Evolutionary conservation across 30 jellyfish, hydroid and myxozoan species (phyloP).

Genomic region (Cassiopea andromeda): DNA sequence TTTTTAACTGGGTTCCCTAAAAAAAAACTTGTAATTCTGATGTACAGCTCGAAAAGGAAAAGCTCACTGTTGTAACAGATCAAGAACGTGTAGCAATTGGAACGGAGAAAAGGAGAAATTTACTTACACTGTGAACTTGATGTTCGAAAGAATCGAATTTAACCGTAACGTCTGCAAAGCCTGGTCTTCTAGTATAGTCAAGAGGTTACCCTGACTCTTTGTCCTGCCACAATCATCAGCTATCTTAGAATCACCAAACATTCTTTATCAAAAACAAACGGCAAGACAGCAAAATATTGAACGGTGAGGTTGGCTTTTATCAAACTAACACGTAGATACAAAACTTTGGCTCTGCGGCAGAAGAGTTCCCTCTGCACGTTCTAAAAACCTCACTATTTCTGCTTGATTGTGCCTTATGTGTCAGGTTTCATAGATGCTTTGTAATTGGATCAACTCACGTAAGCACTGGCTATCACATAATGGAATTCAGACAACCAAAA

Average conservation of each 20-base stretch:
- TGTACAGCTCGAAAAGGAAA: too few species aligned
- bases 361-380: background rate
- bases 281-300: background rate
- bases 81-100: too few species aligned
- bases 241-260: background rate
- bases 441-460: background rate
- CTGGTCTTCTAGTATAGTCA: conserved; percentile 39
- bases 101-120: background rate
- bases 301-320: background rate
- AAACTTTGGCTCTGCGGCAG: background rate
- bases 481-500: background rate
- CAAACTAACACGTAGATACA: too few species aligned
- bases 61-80: too few species aligned
- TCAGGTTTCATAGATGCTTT: background rate
- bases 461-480: background rate
- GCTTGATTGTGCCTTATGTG: background rate
- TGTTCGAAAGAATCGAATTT: background rate
- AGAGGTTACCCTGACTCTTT: conserved; percentile 20
- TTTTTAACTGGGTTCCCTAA: too few species aligned
- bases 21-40: too few species aligned
- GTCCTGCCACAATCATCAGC: background rate
- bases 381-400: background rate
- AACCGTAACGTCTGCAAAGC: background rate
- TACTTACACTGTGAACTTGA: conserved; percentile 33
- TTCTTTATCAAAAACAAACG: background rate